These are phyloP conservation scores for Peromyscus eremicus DNA, from an alignment of 2,797 vertebrate genomes.

Conservation along the genomic window DNA sequence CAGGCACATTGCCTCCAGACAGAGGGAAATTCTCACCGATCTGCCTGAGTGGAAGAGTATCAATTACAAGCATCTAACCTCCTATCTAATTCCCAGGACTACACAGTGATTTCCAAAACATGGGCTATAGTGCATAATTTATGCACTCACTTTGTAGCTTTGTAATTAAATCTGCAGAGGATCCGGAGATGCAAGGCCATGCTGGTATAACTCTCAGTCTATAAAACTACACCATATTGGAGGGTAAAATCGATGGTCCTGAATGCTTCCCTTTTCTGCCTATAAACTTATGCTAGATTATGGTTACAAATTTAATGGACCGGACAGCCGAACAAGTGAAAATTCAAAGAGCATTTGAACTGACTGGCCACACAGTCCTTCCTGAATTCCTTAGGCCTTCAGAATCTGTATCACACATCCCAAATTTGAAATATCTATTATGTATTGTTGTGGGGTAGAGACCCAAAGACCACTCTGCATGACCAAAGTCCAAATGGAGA, in stretches of 20 bases:
- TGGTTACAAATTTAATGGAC: not conserved
- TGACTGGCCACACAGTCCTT: not conserved
- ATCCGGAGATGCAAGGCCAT: constrained; percentile 25
- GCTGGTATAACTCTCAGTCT: not conserved
- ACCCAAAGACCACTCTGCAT: not conserved
- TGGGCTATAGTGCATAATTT: constrained; percentile 76
- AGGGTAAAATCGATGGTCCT: constrained; percentile 45
- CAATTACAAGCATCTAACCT: constrained; percentile 67
- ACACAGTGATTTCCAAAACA: constrained; percentile 77
- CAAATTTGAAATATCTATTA: constrained; percentile 32
- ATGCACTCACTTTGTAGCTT: constrained; percentile 72
- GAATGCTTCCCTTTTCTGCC: not conserved
- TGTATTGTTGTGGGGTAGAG: not conserved
- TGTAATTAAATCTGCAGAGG: constrained; percentile 74
- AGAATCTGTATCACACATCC: not conserved
- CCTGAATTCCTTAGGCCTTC: constrained; percentile 4
- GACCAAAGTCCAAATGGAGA: not conserved
- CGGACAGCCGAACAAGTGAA: constrained; percentile 24
- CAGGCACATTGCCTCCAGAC: constrained; percentile 9
- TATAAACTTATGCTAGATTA: constrained; percentile 25
- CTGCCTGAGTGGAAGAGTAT: constrained; percentile 55
- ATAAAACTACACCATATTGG: not conserved
- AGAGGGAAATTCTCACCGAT: constrained; percentile 25
- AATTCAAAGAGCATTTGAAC: constrained; percentile 53
- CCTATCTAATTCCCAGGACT: constrained; percentile 75